Base-by-base conservation (phyloP, 2,113 vertebrate species). In the Laticauda colubrina region DNA sequence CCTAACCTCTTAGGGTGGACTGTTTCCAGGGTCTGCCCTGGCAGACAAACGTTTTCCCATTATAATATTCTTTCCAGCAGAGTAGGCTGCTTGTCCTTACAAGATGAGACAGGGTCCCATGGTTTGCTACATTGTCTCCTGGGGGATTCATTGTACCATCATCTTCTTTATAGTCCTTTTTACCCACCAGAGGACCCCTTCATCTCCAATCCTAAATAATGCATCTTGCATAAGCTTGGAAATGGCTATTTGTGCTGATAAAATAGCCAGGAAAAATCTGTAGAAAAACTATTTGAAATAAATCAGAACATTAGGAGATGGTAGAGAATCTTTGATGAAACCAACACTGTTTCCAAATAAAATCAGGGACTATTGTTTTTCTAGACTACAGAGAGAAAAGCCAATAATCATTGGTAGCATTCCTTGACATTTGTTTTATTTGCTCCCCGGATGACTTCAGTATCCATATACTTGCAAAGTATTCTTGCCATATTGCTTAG, bases 1-100 rank as follows among this genome's bases (percentile, higher is more conserved):
- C 34, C 88, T 89, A 94, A 92, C 88, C 93, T 92, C 39, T 90
- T 53, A 89, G 81, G 91, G 55, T 94, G 88, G 93, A 94, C 92
- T 94, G 93, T 94, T 92, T 90, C 48, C 90, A 92, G 56, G 87
- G 91, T 64, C 86, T 86, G 69, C 88, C 39, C 39, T 90, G 39
- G 26, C 51, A 90, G 88, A 75, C 81, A 92, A 85, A 15, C 88
- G 56, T 59, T 56, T 87, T 92, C 81, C 81, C n/a, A 90, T 54
- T 87, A 94, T 81, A 92, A 92, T 90, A 59, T 54, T 86, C 89
- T 94, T 87, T 89, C 91, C 57, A 92, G 57, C 39, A 86, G 75
- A 61, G 45, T 45, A 91, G 56, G 81, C 91, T 26, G 51, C 59
- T 86, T 94, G 87, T 89, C 34, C 75, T 87, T n/a, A 21, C 88